Base-by-base conservation (phyloP, 35 echinoderm and acorn worm species). In the Amphiura filiformis region DNA sequence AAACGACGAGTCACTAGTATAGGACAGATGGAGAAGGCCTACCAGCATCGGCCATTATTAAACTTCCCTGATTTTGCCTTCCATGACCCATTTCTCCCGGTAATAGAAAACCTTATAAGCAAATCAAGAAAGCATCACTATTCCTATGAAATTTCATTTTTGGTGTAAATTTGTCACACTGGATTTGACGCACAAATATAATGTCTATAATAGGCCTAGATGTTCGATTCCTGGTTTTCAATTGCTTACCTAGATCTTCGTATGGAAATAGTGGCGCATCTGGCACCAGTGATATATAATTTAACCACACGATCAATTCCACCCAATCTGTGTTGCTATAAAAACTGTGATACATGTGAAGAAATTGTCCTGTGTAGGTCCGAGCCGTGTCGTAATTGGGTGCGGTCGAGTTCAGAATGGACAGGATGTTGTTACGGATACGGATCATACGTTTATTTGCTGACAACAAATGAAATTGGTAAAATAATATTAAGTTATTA, bases 301-400 rank as follows among this genome's bases (percentile, higher is more conserved):
- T 65, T 1, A 85, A 23, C 49, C 56, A 85, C n/a, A 36, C 31
- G 38, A 39, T 57, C 40, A 88, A 39, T 42, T 88, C 86, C 28
- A 88, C 35, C 86, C 86, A 88, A 35, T 88, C 78, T 1, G 86
- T 88, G 86, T 88, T 88, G 77, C 76, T 80, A 78, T 88, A 88
- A 65, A 88, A 88, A 56, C 42, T 80, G 1, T 88, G 86, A 13
- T 47, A 32, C 39, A 80, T 31, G 34, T 88, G 86, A 5, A 88
- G 47, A n/a, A 56, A 81, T 34, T 88, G 76, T 11, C 86, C 86
- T 23, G 15, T 35, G 34, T 52, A 80, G 1, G 13, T 23, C 7
- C 86, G 86, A 7, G 86, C 77, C 15, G 78, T 56, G 76, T 78
- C 76, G 77, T 88, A 88, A 47, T 81, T 40, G 0, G 86, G 86